Evolutionary conservation across 2,888 invertebrate species (phyloP), one percentile per base, ranked within the genome.

Genomic region (Bedellia somnulentella): DNA sequence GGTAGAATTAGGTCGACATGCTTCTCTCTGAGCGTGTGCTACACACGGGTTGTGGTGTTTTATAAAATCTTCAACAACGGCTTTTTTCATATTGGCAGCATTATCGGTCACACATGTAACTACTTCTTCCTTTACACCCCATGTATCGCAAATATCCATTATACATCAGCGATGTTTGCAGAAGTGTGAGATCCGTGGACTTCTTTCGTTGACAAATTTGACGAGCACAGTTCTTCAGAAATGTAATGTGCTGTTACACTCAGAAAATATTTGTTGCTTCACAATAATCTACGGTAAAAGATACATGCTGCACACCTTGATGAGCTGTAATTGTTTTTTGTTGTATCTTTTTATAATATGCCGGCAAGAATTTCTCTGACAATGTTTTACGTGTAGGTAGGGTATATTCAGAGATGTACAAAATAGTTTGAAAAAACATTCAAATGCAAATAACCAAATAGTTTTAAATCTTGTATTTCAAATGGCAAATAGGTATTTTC

Each of bases 321-420:
- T 39, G 27, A 33, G 32, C 14, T 5, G 5, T 33, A 42, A 32
- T 18, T 34, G 37, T 27, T 18, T 32, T 33, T 29, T 38, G 31
- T 21, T 31, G 27, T 12, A 31, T 23, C 32, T 30, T 32, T 29
- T 36, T 34, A 31, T 37, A 38, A 26, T 34, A 28, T 24, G 33
- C 29, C 18, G 45, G 45, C 29, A 48, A 35, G 26, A 40, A 32
- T 30, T 33, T 37, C 26, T 42, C 35, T 28, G 41, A 40, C 17
- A 49, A 28, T 15, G 37, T 42, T 31, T 40, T 46, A 11, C 47
- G 35, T 12, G 35, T 38, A 22, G 46, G 46, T 26, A 52, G 32
- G 17, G 18, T 34, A 39, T 48, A 50, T 8, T 36, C 35, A n/a
- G 46, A n/a, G n/a, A n/a, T n/a, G n/a, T n/a, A n/a, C n/a, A n/a